Percentiles rank a stretch among this genome's conserved stretches.
Evolutionary conservation across 2,888 invertebrate genomes (phyloP).

Genomic region (Arrhopalites spinosus): DNA sequence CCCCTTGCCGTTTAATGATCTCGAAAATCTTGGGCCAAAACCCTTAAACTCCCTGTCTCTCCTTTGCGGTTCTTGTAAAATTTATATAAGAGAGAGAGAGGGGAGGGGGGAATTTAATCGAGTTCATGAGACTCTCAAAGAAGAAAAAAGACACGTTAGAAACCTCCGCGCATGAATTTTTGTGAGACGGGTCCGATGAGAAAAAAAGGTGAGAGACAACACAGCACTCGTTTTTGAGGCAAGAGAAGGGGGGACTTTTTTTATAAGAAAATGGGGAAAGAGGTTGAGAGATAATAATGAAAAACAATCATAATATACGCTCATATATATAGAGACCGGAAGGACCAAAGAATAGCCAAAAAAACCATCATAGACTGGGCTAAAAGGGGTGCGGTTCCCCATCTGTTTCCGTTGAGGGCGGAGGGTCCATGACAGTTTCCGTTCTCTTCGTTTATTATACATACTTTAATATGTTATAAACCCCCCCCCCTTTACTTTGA

Average conservation of each 20-base stretch:
- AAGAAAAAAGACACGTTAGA: not conserved
- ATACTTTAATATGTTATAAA: not conserved
- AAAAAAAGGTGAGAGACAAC: not conserved
- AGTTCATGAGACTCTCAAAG: too few species aligned
- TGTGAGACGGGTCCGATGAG: not conserved
- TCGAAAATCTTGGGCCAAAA: too few species aligned
- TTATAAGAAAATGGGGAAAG: not conserved
- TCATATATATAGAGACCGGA: conserved; percentile 9
- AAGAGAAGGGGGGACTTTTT: not conserved
- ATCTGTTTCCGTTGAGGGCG: conserved; percentile 47
- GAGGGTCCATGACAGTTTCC: conserved; percentile 48
- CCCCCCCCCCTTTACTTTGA: not conserved
- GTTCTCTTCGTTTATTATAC: conserved; percentile 33
- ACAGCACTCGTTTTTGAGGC: not conserved
- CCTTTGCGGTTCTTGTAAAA: too few species aligned
- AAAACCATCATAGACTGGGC: conserved; percentile 36
- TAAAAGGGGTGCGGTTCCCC: conserved; percentile 45
- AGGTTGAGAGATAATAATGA: conserved; percentile 25
- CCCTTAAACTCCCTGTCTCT: too few species aligned
- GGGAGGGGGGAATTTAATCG: too few species aligned
- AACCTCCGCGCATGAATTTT: not conserved
- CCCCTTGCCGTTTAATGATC: too few species aligned
- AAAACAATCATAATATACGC: conserved; percentile 16
- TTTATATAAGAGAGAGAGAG: too few species aligned
- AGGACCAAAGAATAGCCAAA: conserved; percentile 26